Conservation (phyloP, 2,113 vertebrate species). For the Odontesthes bonariensis region DNA sequence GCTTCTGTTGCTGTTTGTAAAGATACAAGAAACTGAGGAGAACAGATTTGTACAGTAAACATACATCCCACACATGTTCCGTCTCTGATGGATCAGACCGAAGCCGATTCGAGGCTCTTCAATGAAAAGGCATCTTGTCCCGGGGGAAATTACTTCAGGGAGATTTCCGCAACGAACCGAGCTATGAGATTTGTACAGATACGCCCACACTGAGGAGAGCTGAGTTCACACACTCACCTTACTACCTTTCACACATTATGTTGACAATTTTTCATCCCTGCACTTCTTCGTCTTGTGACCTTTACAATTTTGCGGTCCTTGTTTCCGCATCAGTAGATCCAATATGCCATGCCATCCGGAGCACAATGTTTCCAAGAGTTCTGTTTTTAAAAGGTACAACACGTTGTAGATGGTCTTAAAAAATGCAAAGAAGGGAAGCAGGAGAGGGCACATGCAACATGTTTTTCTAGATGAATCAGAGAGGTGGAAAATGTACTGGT, state of each 20-base stretch:
- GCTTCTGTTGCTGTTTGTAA: neutral
- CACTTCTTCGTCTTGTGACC: constrained; percentile 7
- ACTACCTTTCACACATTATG: neutral
- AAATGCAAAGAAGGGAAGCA: constrained; percentile 2
- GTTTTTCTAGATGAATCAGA: constrained; percentile 27
- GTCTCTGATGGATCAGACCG: constrained; percentile 4
- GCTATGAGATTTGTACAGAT: constrained; percentile 2
- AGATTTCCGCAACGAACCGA: constrained; percentile 12
- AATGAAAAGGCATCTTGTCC: neutral
- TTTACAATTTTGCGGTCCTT: neutral
- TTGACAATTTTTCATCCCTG: too few relatives aligned
- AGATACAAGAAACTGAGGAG: constrained; percentile 12
- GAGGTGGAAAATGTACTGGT: constrained; percentile 33
- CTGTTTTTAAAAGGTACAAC: neutral
- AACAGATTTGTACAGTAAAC: constrained; percentile 13
- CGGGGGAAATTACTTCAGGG: constrained; percentile 41
- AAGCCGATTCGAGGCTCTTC: constrained; percentile 2
- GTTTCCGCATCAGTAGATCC: constrained; percentile 3
- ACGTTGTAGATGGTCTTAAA: constrained; percentile 2
- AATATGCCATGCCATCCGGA: too few relatives aligned
- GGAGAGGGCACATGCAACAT: neutral
- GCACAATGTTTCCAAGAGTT: neutral
- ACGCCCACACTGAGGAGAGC: neutral
- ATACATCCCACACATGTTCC: constrained; percentile 7
- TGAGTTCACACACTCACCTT: neutral